phyloP scores from a whole-genome alignment of 2,888 invertebrate species.

The Heliconius cydno region DNA sequence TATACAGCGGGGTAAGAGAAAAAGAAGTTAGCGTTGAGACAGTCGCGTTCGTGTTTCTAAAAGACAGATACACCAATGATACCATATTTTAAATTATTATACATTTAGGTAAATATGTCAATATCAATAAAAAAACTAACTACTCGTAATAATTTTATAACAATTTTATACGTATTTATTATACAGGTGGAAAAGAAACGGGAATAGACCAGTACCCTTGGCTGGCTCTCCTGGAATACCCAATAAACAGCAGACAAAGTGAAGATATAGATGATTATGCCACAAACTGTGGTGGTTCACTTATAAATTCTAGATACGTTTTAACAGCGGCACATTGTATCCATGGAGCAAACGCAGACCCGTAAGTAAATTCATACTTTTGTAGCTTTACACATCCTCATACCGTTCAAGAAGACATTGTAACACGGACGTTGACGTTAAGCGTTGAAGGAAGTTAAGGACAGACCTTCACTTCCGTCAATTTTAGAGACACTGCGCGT shows the following conservation, averaged over 20 bases:
- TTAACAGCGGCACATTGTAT: conserved; percentile 55
- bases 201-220: conserved; percentile 82
- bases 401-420: too few species aligned
- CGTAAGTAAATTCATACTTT: conserved; percentile 42
- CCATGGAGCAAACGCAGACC: conserved; percentile 26
- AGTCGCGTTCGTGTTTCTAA: too few species aligned
- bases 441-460: too few species aligned
- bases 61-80: too few species aligned
- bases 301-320: conserved; percentile 79
- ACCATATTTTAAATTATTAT: too few species aligned
- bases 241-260: background rate
- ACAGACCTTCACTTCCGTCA: too few species aligned
- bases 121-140: background rate
- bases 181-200: conserved; percentile 63
- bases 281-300: conserved; percentile 64
- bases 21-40: too few species aligned
- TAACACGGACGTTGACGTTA: too few species aligned
- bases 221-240: conserved; percentile 79
- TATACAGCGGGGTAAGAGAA: background rate
- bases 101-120: too few species aligned
- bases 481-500: too few species aligned
- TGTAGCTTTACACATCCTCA: background rate
- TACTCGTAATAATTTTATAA: background rate
- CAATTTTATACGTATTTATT: background rate
- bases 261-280: conserved; percentile 18